Evolutionary conservation across 2,797 vertebrate genomes (phyloP), one percentile per base, ranked within the genome.

Genomic region (Alectoris magna): DNA sequence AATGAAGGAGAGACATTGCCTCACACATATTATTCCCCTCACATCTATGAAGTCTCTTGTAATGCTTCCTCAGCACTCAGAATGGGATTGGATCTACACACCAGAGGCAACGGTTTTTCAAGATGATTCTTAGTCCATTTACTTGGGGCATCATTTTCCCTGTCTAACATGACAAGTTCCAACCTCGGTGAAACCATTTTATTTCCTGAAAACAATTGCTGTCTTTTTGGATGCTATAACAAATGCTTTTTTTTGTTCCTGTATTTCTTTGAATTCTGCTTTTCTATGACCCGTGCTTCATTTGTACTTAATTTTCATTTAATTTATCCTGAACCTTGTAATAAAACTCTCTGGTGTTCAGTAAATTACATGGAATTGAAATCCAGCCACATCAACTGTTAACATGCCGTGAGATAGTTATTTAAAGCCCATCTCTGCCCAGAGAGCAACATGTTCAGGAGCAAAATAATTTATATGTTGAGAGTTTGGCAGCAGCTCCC

Each of bases 231-330:
- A 64, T 83, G 48, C 43, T 78, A 15, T 80, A 80, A 44, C 46
- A 87, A 78, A 93, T 87, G 26, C 51, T 81, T 8, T 80, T 38
- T 39, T 75, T 43, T 67, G 89, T 89, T 78, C 79, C 23, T 67
- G 26, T 14, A 15, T 75, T 48, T 36, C 56, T 87, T 44, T 87
- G 78, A 93, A 87, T 89, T 93, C 63, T 86, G 70, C 41, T 91
- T 48, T 55, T 86, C 78, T 56, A 62, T 84, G 92, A 95, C 70
- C 87, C 34, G 41, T 70, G 41, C 67, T 91, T 93, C 44, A 82
- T 88, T 87, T 93, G 53, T 81, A 87, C 63, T 94, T 49, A 34
- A 89, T 92, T 92, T 95, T 93, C 63, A 86, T 88, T 93, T 88
- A 81, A 85, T 95, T 94, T 95, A 87, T 87, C 62, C 62, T 72